Conservation (phyloP, 2,888 invertebrate genomes). For the Camptogramma bilineatum region DNA sequence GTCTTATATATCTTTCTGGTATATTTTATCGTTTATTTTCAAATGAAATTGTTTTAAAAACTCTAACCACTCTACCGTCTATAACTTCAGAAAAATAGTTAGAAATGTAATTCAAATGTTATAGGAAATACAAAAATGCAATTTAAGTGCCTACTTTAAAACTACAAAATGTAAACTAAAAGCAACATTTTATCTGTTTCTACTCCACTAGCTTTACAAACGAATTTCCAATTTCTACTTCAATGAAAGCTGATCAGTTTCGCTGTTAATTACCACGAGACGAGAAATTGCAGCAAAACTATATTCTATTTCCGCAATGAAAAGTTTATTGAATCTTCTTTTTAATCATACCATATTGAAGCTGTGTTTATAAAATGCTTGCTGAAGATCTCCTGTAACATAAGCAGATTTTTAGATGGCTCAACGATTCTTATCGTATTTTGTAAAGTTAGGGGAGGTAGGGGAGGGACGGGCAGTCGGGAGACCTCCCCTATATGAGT, state of each 20-base stretch:
- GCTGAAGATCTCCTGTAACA: no score
- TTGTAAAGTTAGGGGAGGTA: no score
- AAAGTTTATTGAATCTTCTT: not conserved
- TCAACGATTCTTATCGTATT: no score
- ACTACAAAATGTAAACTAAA: constrained; percentile 1
- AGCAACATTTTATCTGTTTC: constrained; percentile 3
- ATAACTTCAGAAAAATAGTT: not conserved
- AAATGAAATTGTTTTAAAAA: no score
- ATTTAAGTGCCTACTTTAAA: not conserved
- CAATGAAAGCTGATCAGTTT: constrained; percentile 13
- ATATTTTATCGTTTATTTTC: no score
- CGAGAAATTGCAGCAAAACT: constrained; percentile 5
- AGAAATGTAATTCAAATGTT: not conserved
- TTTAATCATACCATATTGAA: not conserved
- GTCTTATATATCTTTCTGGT: no score
- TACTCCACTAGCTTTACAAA: constrained; percentile 8
- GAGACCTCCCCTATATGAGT: no score
- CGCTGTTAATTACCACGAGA: constrained; percentile 7
- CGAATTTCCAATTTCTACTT: constrained; percentile 7
- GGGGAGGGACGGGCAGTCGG: no score
- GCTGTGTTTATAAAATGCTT: not conserved
- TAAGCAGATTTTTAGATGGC: no score
- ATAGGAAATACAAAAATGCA: not conserved
- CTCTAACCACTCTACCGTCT: no score
- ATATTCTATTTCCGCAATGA: not conserved